phyloP scores from a whole-genome alignment of 1,140 invertebrate species.

The Drosophila nigrodunni region DNA sequence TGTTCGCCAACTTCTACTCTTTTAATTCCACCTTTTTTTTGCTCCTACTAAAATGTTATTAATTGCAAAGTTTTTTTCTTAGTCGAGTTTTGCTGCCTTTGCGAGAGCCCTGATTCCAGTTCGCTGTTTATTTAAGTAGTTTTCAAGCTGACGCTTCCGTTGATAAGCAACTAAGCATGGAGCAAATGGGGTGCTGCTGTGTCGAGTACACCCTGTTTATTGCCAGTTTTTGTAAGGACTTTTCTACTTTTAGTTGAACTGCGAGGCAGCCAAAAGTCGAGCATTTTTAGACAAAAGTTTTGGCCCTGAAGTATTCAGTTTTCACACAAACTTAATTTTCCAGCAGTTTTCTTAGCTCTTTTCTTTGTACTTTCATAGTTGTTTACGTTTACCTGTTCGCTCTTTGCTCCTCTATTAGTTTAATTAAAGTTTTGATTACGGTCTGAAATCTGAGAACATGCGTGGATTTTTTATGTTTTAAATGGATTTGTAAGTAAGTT shows the following conservation, averaged over 20 bases:
- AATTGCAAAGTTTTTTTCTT: slow-evolving; percentile 22
- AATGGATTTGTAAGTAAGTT: not conserved
- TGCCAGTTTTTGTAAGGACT: not conserved
- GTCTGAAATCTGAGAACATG: not conserved
- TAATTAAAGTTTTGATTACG: slow-evolving; percentile 43
- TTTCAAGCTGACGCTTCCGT: slow-evolving; percentile 38
- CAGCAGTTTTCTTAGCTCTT: slow-evolving; percentile 1
- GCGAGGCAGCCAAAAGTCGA: slow-evolving; percentile 13
- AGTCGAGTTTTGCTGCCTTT: slow-evolving; percentile 1
- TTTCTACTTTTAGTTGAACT: not conserved
- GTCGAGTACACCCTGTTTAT: slow-evolving; percentile 2
- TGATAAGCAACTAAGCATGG: not conserved
- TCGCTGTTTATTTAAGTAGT: slow-evolving; percentile 44
- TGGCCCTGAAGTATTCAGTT: slow-evolving; percentile 52
- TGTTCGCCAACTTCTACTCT: not conserved
- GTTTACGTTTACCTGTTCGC: slow-evolving; percentile 26
- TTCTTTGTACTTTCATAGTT: slow-evolving; percentile 8
- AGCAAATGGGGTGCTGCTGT: not conserved
- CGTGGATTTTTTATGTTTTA: not conserved
- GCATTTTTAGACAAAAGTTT: slow-evolving; percentile 49
- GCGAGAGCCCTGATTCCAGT: slow-evolving; percentile 16
- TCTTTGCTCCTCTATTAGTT: slow-evolving; percentile 41
- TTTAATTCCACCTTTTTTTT: not conserved
- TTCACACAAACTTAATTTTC: slow-evolving; percentile 16
- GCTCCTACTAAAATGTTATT: slow-evolving; percentile 13